Percentiles rank a stretch among this genome's conserved stretches.
Conservation (phyloP, 1,140 invertebrate genomes). For the Neuroterus valhalla region DNA sequence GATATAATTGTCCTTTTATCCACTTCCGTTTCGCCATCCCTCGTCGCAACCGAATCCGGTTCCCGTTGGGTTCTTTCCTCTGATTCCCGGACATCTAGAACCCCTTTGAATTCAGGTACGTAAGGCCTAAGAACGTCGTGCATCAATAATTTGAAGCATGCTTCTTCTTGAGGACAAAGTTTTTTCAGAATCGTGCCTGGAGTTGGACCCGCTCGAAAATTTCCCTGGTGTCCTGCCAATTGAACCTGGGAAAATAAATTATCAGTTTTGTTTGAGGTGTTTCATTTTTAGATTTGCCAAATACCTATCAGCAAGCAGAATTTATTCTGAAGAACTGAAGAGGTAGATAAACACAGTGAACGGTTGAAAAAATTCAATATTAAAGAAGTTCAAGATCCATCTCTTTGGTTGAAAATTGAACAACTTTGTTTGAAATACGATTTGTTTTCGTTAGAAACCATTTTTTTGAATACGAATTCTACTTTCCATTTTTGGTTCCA, state of each 20-base stretch:
- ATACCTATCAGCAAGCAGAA: slow-evolving; percentile 9
- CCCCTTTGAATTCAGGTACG: slow-evolving; percentile 93
- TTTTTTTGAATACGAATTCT: too few relatives aligned
- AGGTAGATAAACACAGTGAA: too few relatives aligned
- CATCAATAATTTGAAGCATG: slow-evolving; percentile 91
- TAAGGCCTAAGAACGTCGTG: slow-evolving; percentile 90
- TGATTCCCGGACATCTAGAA: slow-evolving; percentile 61
- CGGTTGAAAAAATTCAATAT: too few relatives aligned
- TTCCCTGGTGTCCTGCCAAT: slow-evolving; percentile 93
- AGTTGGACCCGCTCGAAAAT: slow-evolving; percentile 94
- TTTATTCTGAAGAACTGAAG: too few relatives aligned
- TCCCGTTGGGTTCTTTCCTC: slow-evolving; percentile 52
- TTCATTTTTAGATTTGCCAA: neutral
- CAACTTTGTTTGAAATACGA: neutral
- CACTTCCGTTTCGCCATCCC: slow-evolving; percentile 44
- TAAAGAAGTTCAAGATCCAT: too few relatives aligned
- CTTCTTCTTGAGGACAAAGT: slow-evolving; percentile 90
- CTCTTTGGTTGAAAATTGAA: too few relatives aligned
- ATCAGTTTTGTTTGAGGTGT: neutral
- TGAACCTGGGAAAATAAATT: slow-evolving; percentile 77
- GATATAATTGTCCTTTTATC: slow-evolving; percentile 52
- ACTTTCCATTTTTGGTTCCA: too few relatives aligned
- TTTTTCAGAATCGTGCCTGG: slow-evolving; percentile 96
- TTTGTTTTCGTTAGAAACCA: neutral
- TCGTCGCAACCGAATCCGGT: slow-evolving; percentile 34